These are phyloP conservation scores for Carcinoscorpius rotundicauda DNA, from an alignment of 1,140 invertebrate species.

Conservation along the genomic window DNA sequence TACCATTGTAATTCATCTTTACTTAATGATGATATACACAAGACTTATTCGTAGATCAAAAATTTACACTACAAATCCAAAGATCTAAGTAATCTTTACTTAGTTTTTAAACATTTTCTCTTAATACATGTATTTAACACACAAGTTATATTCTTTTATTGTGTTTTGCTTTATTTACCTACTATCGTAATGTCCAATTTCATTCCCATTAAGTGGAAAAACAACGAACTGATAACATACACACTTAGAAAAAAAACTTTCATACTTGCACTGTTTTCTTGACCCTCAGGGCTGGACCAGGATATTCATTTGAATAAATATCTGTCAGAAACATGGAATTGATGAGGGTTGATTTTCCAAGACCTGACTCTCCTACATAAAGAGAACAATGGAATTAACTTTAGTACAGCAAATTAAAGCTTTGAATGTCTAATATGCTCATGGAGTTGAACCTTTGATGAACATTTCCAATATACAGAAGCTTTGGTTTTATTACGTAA, in stretches of 20 bases:
- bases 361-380: conserved; percentile 70
- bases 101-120: too few species aligned
- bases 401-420: neutral
- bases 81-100: too few species aligned
- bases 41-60: too few species aligned
- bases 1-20: too few species aligned
- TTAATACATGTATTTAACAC: conserved; percentile 26
- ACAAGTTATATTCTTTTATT: conserved; percentile 44
- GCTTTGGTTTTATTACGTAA: too few species aligned
- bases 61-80: too few species aligned
- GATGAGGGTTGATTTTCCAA: conserved; percentile 96
- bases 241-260: neutral
- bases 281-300: conserved; percentile 64
- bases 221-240: conserved; percentile 3
- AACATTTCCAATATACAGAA: too few species aligned
- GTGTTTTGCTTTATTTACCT: conserved; percentile 41
- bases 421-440: neutral
- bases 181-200: too few species aligned
- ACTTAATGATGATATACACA: too few species aligned
- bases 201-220: too few species aligned
- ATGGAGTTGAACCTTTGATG: too few species aligned
- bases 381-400: neutral
- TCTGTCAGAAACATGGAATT: conserved; percentile 99
- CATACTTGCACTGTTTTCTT: conserved; percentile 89
- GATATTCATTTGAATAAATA: conserved; percentile 79